Conservation (phyloP, 2,888 invertebrate genomes). For the Pristionchus japonicus region DNA sequence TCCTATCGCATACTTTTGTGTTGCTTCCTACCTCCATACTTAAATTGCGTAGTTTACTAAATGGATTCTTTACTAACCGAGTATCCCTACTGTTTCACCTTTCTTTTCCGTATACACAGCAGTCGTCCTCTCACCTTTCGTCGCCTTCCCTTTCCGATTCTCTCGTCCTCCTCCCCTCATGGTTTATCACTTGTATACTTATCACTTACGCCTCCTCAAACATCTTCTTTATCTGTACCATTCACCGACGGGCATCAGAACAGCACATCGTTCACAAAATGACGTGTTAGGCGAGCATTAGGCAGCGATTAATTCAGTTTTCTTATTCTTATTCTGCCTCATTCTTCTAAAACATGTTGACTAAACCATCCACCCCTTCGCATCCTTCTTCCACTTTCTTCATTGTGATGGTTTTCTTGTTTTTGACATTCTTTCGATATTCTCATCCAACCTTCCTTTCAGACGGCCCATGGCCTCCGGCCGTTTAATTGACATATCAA, state of each 20-base stretch:
- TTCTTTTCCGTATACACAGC: slow-evolving; percentile 3
- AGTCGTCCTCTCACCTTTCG: not conserved
- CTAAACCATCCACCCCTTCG: no score
- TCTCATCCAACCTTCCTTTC: no score
- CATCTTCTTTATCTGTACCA: slow-evolving; percentile 6
- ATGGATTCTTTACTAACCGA: not conserved
- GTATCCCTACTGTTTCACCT: not conserved
- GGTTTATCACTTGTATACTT: slow-evolving; percentile 3
- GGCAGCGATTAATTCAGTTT: not conserved
- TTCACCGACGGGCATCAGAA: not conserved
- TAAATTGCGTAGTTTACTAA: not conserved
- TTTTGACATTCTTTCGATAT: no score
- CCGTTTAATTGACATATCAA: not conserved
- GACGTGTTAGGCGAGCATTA: not conserved
- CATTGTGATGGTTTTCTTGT: not conserved
- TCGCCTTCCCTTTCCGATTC: not conserved
- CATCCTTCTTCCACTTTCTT: not conserved
- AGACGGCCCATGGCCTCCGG: not conserved
- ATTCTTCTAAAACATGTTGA: no score
- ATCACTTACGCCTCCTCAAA: slow-evolving; percentile 13
- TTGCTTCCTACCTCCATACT: not conserved
- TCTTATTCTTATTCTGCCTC: not conserved
- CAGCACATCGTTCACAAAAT: not conserved
- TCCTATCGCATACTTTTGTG: not conserved
- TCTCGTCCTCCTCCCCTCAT: not conserved